Evolutionary conservation across 2,797 vertebrate species (phyloP), one percentile per base, ranked within the genome.

Genomic region (Leuciscus waleckii): DNA sequence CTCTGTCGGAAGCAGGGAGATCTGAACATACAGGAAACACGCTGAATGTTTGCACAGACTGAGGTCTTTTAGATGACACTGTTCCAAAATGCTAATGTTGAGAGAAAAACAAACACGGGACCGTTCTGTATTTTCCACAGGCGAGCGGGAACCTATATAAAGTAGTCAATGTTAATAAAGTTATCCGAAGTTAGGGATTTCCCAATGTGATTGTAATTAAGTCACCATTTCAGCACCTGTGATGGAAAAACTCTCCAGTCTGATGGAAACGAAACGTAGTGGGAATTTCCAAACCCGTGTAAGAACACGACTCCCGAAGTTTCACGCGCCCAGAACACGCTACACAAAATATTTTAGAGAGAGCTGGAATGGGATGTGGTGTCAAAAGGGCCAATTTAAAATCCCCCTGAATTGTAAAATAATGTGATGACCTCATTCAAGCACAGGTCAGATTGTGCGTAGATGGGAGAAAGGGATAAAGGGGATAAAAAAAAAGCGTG

Each of bases 281-380:
- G 92, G 92, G 93, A 94, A 92, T 94, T 94, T 93, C 92, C 87
- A 87, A 85, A 86, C 51, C 10, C 76, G 51, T 87, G 51, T 26
- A 82, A 63, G 19, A 51, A 43, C 29, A 5, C 11, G 37, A 63
- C 58, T 70, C 56, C 41, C 14, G 13, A 51, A 54, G 43, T 2
- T n/a, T 82, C 35, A 26, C 61, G 37, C 74, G 61, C 29, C 32
- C 71, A 51, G 21, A 49, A 71, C 43, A 29, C 17, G 80, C 76
- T 14, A 63, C 46, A 46, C 35, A n/a, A 58, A 87, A 46, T 67
- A 4, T 67, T 87, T 51, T 8, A 35, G 51, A 56, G 43, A 41
- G 19, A 2, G 46, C 83, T 39, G 37, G 32, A 74, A 71, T 17
- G 39, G 69, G 71, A 69, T 26, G 73, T 3, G 16, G 13, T 69